phyloP scores from a whole-genome alignment of 2,888 invertebrate genomes.

The Scelioninae gen. 1 region DNA sequence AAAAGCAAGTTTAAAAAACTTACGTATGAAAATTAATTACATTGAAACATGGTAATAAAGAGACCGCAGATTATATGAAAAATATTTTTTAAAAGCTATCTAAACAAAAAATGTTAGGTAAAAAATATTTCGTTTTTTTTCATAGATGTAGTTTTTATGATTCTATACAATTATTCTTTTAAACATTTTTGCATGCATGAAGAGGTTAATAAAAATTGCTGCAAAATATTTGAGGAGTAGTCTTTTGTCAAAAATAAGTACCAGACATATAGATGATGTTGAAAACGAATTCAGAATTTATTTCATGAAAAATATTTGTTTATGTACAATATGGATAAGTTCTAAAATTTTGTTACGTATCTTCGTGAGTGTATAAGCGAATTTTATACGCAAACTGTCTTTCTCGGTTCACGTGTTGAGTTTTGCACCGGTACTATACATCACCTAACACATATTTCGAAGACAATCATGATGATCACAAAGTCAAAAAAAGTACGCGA shows the following conservation, averaged over 20 bases:
- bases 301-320: conserved; percentile 83
- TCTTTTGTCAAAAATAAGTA: neutral
- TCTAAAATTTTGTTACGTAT: conserved; percentile 56
- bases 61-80: too few species aligned
- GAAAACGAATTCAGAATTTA: conserved; percentile 78
- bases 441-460: conserved; percentile 48
- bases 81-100: too few species aligned
- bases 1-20: too few species aligned
- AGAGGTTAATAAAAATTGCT: too few species aligned
- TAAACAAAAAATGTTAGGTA: too few species aligned
- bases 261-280: conserved; percentile 42
- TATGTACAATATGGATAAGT: conserved; percentile 78
- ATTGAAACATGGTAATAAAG: too few species aligned
- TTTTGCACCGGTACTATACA: conserved; percentile 56
- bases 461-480: conserved; percentile 49
- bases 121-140: too few species aligned
- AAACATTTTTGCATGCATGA: too few species aligned
- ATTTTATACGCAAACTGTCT: conserved; percentile 26
- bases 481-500: conserved; percentile 15
- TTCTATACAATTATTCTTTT: too few species aligned
- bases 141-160: too few species aligned
- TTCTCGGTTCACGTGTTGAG: conserved; percentile 19
- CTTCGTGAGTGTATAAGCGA: conserved; percentile 36
- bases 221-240: too few species aligned
- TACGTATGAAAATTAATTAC: too few species aligned